Evolutionary conservation across 2,797 vertebrate species (phyloP).

Genomic region (Phoeniculus purpureus): DNA sequence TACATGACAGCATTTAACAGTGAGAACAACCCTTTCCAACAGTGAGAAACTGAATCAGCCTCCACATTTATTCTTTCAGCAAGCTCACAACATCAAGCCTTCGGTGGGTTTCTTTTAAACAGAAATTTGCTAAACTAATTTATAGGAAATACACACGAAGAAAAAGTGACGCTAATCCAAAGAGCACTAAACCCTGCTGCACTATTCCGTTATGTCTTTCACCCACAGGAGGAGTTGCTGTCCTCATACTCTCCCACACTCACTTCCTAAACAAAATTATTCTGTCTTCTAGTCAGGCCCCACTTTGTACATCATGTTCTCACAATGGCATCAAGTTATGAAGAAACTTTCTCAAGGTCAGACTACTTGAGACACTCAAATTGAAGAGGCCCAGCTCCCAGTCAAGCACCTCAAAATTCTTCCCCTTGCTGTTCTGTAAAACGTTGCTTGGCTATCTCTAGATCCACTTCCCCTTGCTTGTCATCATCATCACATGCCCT

Average conservation of each 20-base stretch:
- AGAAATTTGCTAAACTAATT: constrained; percentile 27
- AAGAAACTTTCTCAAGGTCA: background rate
- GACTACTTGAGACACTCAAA: background rate
- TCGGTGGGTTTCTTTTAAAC: background rate
- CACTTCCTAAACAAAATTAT: background rate
- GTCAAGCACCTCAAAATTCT: background rate
- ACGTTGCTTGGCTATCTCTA: too few relatives aligned
- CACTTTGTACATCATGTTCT: background rate
- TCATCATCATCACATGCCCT: too few relatives aligned
- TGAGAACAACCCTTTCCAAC: background rate
- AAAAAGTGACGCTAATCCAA: background rate
- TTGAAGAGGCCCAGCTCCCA: background rate
- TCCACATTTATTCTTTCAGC: background rate
- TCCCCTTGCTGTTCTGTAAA: background rate
- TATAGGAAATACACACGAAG: constrained; percentile 7
- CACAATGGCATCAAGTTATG: rapidly evolving
- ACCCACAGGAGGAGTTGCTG: background rate
- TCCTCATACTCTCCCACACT: background rate
- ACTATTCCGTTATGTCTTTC: background rate
- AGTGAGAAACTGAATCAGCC: background rate
- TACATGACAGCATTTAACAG: background rate
- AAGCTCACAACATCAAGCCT: background rate
- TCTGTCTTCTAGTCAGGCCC: background rate
- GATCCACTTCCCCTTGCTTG: too few relatives aligned
- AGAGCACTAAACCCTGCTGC: background rate